These are phyloP conservation scores for Eilema sororculum DNA, from an alignment of 2,888 invertebrate genomes.

Conservation along the genomic window DNA sequence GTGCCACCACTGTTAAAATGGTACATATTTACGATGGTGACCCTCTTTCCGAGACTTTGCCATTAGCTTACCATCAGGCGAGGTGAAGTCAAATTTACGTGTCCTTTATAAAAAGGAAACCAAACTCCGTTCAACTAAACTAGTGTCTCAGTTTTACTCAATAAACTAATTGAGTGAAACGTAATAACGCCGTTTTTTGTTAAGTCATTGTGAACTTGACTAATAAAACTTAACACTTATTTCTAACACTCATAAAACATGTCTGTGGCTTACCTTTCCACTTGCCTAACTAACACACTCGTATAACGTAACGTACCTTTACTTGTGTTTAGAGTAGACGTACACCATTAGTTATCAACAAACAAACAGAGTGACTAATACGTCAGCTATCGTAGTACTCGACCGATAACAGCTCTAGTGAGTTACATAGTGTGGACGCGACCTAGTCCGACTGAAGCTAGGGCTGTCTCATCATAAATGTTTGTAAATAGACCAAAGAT, in stretches of 20 bases:
- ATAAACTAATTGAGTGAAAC: too few relatives aligned
- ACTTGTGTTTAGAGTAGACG: slow-evolving; percentile 4
- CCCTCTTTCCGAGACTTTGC: too few relatives aligned
- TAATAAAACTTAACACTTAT: background rate
- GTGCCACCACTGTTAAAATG: too few relatives aligned
- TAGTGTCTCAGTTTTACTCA: background rate
- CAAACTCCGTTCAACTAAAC: background rate
- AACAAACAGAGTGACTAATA: slow-evolving; percentile 50
- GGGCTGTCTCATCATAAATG: slow-evolving; percentile 31
- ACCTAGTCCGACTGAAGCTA: slow-evolving; percentile 50
- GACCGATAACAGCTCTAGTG: slow-evolving; percentile 53
- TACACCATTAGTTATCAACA: slow-evolving; percentile 9
- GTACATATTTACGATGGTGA: too few relatives aligned
- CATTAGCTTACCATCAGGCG: too few relatives aligned
- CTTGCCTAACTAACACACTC: background rate
- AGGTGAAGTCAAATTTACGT: too few relatives aligned
- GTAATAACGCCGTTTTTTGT: too few relatives aligned
- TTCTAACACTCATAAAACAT: background rate
- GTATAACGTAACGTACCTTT: background rate
- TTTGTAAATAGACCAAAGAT: too few relatives aligned
- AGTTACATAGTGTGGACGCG: slow-evolving; percentile 37
- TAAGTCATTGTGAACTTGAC: background rate
- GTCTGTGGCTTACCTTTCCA: background rate
- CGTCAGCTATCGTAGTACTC: slow-evolving; percentile 42
- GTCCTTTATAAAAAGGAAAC: too few relatives aligned